Conservation (phyloP, 2,888 invertebrate genomes). For the Lottia gigantea region DNA sequence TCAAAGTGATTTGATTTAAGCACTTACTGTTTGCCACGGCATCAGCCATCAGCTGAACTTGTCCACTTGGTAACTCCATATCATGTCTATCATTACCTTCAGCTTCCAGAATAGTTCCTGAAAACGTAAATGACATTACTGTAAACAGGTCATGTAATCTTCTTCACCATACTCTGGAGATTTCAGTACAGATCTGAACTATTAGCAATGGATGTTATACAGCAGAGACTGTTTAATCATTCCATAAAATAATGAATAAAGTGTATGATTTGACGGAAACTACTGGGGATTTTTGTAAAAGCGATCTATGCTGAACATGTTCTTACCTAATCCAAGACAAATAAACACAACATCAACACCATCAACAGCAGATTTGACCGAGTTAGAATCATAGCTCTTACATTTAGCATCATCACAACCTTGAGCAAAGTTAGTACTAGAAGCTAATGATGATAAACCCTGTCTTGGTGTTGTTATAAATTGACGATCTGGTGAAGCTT, state of each 20-base stretch:
- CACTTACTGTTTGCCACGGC: constrained; percentile 35
- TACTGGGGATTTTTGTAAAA: no score
- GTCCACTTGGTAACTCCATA: constrained; percentile 55
- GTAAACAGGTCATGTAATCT: no score
- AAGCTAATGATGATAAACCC: constrained; percentile 40
- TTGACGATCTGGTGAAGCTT: constrained; percentile 37
- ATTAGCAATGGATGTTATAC: no score
- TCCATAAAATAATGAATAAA: no score
- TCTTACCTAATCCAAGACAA: constrained; percentile 55
- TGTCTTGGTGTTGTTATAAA: constrained; percentile 47
- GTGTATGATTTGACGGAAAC: no score
- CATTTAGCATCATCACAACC: constrained; percentile 52
- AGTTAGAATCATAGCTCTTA: constrained; percentile 36
- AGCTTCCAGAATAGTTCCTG: constrained; percentile 50
- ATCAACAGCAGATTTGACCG: constrained; percentile 38
- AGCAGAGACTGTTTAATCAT: no score
- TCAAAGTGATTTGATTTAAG: not conserved
- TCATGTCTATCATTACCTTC: constrained; percentile 54
- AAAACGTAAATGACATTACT: no score
- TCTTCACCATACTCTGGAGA: no score
- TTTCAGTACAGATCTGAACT: no score
- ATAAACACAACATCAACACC: constrained; percentile 48
- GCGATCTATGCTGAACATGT: no score
- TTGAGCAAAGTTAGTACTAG: constrained; percentile 38
- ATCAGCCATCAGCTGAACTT: constrained; percentile 51